Percentiles rank a stretch among this genome's conserved stretches.
Conservation (phyloP, 30 jellyfish, hydroid and myxozoan genomes). For the Turritopsis rubra region DNA sequence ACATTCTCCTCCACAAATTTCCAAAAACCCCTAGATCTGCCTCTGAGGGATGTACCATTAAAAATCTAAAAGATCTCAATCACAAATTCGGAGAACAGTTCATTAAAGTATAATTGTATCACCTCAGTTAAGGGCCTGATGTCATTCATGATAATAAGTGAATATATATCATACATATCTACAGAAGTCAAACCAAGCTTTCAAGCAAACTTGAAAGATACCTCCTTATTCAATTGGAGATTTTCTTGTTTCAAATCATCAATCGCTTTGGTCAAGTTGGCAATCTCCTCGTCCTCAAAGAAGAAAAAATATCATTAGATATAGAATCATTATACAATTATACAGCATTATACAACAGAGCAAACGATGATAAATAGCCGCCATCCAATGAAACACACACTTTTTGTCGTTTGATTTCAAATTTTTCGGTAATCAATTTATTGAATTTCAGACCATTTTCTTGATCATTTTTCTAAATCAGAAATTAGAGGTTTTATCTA, state of each 20-base stretch:
- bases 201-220: too few species aligned
- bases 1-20: too few species aligned
- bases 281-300: conserved; percentile 29
- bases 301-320: background rate
- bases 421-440: conserved; percentile 20
- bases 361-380: background rate
- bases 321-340: background rate
- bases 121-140: too few species aligned
- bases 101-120: too few species aligned
- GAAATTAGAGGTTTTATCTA: background rate
- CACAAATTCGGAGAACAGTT: too few species aligned
- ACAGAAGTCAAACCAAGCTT: too few species aligned
- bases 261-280: background rate
- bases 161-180: too few species aligned
- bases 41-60: too few species aligned
- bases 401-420: conserved; percentile 21
- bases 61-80: too few species aligned
- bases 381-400: background rate
- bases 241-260: conserved; percentile 34
- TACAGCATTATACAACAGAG: background rate
- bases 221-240: conserved; percentile 23
- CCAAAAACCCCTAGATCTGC: too few species aligned
- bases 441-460: conserved; percentile 14
- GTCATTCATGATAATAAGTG: too few species aligned
- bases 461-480: conserved; percentile 14